Base-by-base conservation (phyloP, 2,888 invertebrate genomes). In the Xestia rhomboidea region DNA sequence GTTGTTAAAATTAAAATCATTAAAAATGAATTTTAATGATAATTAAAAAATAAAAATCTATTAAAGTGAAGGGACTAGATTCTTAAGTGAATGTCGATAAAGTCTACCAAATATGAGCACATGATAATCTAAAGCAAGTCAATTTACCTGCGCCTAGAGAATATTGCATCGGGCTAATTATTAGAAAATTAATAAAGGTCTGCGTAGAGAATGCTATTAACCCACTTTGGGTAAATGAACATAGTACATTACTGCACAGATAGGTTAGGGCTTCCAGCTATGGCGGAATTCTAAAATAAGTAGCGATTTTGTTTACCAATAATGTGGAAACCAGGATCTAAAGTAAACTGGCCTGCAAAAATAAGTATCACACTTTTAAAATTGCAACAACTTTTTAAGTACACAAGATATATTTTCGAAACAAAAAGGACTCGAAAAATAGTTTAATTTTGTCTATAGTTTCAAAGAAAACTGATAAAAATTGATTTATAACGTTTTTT, bases 111-210 rank as follows among this genome's bases (percentile, higher is more conserved):
- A 76, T 72, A 77, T 24, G 18, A 64, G 30, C 27, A n/a, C 38
- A 66, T 73, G 71, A 76, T 66, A 75, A 85, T 75, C 83, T 62
- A 60, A 70, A 44, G 11, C 34, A 60, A 83, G 49, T 79, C 77
- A 82, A 81, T 86, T 82, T 86, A 80, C 71, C 69, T 60, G 70
- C 57, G n/a, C 60, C 75, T 27, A 51, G 70, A 76, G 62, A 82
- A 78, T 79, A 81, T 86, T 79, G 54, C 79, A 75, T 80, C 63
- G 69, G 68, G 75, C 82, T 88, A 88, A 89, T 88, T 88, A 88
- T 79, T 70, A 69, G 84, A 82, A 86, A 88, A 88, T 89, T 88
- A 88, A 88, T 89, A 83, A 84, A 84, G 75, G 78, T 73, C 68
- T 79, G 60, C 67, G 38, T 11, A 77, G 73, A 79, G 84, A 88